These are phyloP conservation scores for Illadopsis cleaveri DNA, from an alignment of 2,113 vertebrate species.

Conservation along the genomic window DNA sequence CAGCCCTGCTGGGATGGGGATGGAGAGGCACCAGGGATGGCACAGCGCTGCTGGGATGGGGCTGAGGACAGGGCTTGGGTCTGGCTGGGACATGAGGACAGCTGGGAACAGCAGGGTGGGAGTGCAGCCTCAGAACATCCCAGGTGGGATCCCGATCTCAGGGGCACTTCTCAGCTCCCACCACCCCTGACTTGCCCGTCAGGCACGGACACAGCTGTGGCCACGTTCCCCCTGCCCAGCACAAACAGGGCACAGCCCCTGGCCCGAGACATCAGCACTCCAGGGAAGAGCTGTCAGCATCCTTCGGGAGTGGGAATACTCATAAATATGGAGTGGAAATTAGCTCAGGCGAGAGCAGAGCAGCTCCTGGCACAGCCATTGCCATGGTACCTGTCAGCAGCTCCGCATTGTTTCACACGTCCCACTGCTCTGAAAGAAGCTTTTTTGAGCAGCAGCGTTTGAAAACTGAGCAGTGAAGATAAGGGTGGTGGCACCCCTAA, in stretches of 20 bases:
- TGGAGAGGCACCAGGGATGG: no score
- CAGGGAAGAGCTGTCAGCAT: background rate
- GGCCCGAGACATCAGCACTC: rapidly evolving
- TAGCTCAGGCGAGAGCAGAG: background rate
- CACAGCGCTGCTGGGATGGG: background rate
- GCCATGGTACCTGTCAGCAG: conserved; percentile 51
- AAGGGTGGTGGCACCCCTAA: background rate
- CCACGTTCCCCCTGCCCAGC: background rate
- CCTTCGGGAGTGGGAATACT: background rate
- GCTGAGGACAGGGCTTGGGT: background rate
- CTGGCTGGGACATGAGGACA: background rate
- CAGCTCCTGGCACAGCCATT: conserved; percentile 32
- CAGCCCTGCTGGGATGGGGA: background rate
- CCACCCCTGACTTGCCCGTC: rapidly evolving
- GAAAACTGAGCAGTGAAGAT: background rate
- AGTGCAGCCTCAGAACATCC: background rate
- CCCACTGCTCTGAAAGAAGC: conserved; percentile 5
- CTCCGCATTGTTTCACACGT: background rate
- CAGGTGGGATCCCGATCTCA: rapidly evolving
- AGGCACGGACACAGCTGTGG: background rate
- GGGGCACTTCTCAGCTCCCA: background rate
- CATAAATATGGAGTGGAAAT: background rate
- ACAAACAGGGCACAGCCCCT: background rate
- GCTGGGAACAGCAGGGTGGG: background rate
- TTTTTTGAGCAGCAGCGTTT: background rate